Evolutionary conservation across 2,888 invertebrate species (phyloP).

Genomic region (Limnephilus lunatus): DNA sequence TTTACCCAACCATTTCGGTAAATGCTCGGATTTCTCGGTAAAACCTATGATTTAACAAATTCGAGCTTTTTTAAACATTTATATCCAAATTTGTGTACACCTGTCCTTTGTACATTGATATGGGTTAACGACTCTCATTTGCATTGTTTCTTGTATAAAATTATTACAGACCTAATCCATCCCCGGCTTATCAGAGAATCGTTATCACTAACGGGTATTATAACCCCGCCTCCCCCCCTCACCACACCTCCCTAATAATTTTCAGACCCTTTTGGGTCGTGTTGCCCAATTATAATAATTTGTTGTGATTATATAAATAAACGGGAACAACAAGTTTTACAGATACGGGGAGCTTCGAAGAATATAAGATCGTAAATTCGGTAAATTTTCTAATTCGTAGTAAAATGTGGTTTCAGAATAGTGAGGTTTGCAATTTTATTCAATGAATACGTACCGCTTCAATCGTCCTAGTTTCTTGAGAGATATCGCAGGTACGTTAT

Average conservation of each 20-base stretch:
- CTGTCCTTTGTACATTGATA: not conserved
- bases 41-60: not conserved
- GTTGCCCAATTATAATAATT: not conserved
- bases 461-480: no score
- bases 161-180: constrained; percentile 2
- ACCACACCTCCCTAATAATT: not conserved
- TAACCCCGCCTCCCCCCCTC: not conserved
- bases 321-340: not conserved
- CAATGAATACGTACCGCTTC: no score
- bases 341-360: not conserved
- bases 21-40: not conserved
- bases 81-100: not conserved
- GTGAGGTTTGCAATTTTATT: no score
- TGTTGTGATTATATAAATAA: not conserved
- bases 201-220: not conserved
- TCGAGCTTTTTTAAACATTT: not conserved
- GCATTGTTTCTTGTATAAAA: not conserved
- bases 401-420: not conserved
- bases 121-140: not conserved
- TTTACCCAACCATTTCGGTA: not conserved
- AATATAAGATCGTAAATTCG: not conserved
- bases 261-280: not conserved
- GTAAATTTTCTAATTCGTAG: not conserved
- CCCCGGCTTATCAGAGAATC: not conserved
- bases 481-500: no score